Percentiles rank a stretch among this genome's conserved stretches.
Evolutionary conservation across 2,797 vertebrate genomes (phyloP).

Genomic region (Fratercula arctica): DNA sequence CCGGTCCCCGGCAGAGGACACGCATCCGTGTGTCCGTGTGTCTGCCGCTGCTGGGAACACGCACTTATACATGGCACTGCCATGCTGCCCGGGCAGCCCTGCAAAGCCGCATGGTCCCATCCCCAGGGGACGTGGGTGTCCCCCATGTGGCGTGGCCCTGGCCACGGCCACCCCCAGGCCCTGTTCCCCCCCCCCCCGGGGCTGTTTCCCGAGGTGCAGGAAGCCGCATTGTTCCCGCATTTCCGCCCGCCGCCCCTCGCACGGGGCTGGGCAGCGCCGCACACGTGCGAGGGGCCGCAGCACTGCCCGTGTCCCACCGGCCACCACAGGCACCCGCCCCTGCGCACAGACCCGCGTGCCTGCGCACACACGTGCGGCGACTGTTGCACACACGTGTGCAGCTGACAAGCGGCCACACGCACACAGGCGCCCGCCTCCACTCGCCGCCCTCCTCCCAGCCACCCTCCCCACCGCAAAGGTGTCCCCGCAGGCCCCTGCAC

Average conservation of each 20-base stretch:
- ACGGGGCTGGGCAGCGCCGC: background rate
- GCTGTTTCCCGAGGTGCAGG: conserved; percentile 13
- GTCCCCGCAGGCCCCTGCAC: rapidly evolving
- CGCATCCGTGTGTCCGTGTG: rapidly evolving
- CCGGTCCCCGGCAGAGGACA: rapidly evolving
- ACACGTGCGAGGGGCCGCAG: background rate
- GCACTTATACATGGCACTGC: rapidly evolving
- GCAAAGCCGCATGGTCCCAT: background rate
- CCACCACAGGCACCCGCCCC: rapidly evolving
- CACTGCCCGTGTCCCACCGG: background rate
- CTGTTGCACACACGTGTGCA: rapidly evolving
- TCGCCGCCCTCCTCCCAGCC: background rate
- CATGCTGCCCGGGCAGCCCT: rapidly evolving
- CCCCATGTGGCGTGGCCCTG: rapidly evolving
- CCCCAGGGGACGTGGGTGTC: background rate
- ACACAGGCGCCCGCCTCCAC: rapidly evolving
- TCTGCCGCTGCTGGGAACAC: background rate
- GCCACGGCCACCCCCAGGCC: background rate
- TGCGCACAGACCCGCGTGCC: rapidly evolving
- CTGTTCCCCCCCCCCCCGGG: background rate
- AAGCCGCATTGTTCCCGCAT: conserved; percentile 26
- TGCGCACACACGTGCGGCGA: rapidly evolving
- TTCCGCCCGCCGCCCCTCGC: background rate
- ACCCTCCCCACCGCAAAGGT: background rate
- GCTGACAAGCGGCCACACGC: rapidly evolving